A percentile compares a stretch with the other conserved stretches of the same genome.
Evolutionary conservation across 1,140 invertebrate genomes (phyloP).

Genomic region (Zelostemma sp.): DNA sequence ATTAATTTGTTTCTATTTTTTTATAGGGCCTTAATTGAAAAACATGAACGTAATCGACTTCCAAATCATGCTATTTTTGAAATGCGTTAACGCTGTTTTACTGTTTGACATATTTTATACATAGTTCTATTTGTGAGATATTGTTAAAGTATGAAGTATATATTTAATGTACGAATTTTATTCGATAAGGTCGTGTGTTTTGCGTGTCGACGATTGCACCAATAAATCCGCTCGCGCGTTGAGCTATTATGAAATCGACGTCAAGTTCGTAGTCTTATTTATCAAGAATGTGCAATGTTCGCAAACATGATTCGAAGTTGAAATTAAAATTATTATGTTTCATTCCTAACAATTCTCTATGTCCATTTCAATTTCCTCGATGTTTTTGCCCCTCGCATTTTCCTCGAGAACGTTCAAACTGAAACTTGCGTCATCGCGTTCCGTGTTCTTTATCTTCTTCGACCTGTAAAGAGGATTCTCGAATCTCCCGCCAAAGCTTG

Average conservation of each 20-base stretch:
- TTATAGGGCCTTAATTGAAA: not conserved
- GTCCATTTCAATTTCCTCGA: constrained; percentile 51
- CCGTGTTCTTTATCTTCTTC: constrained; percentile 19
- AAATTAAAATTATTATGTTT: too few species aligned
- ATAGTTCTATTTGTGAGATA: not conserved
- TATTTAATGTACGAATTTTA: not conserved
- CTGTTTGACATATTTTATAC: not conserved
- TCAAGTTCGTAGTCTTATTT: too few species aligned
- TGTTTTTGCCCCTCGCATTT: constrained; percentile 19
- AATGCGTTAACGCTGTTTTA: not conserved
- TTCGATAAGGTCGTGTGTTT: not conserved
- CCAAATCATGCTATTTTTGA: too few species aligned
- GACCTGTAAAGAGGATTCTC: constrained; percentile 65
- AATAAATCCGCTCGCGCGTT: too few species aligned
- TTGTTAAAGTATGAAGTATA: too few species aligned
- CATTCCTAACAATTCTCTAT: constrained; percentile 33
- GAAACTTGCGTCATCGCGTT: constrained; percentile 36
- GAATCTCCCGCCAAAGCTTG: constrained; percentile 48
- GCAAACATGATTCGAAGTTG: too few species aligned
- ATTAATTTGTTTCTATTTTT: not conserved
- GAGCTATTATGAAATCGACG: too few species aligned
- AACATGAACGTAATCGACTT: too few species aligned
- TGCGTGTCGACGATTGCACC: not conserved
- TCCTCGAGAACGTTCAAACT: constrained; percentile 46
- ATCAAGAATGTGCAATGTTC: too few species aligned